Percentiles rank a stretch among this genome's conserved stretches.
Evolutionary conservation across 2,113 vertebrate species (phyloP).

Genomic region (Daphoenositta chrysoptera): DNA sequence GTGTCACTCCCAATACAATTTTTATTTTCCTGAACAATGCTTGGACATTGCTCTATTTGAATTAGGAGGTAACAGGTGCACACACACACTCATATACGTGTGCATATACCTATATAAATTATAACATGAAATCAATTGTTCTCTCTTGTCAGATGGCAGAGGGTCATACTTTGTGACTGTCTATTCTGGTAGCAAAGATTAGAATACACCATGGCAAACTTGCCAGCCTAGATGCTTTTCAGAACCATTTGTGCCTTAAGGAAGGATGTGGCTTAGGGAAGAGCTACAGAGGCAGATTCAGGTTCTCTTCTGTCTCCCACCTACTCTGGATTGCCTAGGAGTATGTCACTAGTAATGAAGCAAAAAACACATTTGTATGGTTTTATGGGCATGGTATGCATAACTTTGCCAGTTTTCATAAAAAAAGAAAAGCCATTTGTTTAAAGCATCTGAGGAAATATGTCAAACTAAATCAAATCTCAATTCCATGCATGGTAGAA

Average conservation of each 20-base stretch:
- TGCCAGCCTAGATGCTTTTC: background rate
- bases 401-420: background rate
- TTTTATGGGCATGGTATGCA: background rate
- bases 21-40: background rate
- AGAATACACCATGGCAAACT: background rate
- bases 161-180: background rate
- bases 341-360: background rate
- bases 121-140: background rate
- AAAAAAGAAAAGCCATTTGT: background rate
- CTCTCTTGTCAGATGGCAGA: accelerated
- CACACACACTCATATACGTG: accelerated
- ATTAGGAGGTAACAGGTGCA: background rate
- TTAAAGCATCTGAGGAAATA: background rate
- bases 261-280: background rate
- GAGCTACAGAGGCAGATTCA: background rate
- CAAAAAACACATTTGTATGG: background rate
- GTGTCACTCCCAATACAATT: background rate
- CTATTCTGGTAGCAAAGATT: background rate
- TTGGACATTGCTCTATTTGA: background rate
- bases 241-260: background rate
- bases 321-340: background rate
- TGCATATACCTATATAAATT: background rate
- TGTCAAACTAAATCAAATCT: background rate
- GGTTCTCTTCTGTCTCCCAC: background rate
- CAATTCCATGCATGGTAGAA: background rate